Conservation (phyloP, 2,113 vertebrate genomes). For the Taxidea taxus region DNA sequence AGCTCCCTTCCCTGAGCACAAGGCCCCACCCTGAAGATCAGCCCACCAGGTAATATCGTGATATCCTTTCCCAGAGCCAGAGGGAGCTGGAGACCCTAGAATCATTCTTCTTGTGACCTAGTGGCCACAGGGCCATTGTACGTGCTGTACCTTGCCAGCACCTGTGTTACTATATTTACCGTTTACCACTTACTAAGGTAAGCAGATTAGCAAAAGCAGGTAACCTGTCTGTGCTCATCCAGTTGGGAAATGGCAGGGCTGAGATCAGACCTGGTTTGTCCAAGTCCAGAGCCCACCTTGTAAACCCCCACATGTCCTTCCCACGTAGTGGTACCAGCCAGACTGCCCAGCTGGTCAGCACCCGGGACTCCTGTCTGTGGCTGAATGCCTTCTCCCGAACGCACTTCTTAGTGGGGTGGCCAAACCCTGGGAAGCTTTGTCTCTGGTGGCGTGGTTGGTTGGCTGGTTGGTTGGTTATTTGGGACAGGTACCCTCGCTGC, state of each 20-base stretch:
- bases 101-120: neutral
- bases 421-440: neutral
- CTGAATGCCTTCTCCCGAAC: neutral
- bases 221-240: neutral
- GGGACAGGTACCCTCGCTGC: neutral
- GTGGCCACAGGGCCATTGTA: neutral
- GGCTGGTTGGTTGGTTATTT: neutral
- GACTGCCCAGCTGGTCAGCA: neutral
- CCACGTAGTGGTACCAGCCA: too few relatives aligned
- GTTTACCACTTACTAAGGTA: neutral
- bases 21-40: neutral
- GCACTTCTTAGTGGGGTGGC: neutral
- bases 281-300: neutral
- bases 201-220: neutral
- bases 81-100: neutral
- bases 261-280: neutral
- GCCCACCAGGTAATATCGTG: neutral
- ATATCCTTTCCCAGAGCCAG: neutral
- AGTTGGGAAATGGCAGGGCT: too few relatives aligned
- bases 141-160: neutral
- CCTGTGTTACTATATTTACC: neutral
- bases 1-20: neutral
- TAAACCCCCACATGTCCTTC: neutral
- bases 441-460: too few relatives aligned
- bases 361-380: neutral